Evolutionary conservation across 2,888 invertebrate genomes (phyloP).

Genomic region (Venusia cambrica): DNA sequence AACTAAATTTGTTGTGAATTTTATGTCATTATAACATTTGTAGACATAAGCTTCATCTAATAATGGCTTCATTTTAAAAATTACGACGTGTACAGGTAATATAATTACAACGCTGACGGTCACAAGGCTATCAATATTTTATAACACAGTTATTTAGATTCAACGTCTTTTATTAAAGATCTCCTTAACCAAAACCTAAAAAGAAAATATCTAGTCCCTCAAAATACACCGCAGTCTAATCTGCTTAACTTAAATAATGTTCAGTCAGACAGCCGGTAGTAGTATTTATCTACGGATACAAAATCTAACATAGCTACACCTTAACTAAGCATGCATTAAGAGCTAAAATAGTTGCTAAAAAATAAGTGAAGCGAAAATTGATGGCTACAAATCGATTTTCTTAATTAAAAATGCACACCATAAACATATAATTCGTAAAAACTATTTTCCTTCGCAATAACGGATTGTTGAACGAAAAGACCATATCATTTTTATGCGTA

Average conservation of each 20-base stretch:
- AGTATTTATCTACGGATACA: slow-evolving; percentile 8
- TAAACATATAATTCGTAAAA: not conserved
- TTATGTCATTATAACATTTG: no score
- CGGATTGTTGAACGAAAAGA: no score
- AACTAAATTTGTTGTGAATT: no score
- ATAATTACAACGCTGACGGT: slow-evolving; percentile 13
- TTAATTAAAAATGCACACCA: slow-evolving; percentile 10
- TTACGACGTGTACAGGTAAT: no score
- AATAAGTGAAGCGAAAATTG: slow-evolving; percentile 11
- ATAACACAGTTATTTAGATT: slow-evolving; percentile 26
- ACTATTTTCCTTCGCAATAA: no score
- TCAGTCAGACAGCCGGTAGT: slow-evolving; percentile 1
- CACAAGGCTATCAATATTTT: slow-evolving; percentile 33
- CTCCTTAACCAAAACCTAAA: slow-evolving; percentile 18
- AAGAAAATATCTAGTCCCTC: slow-evolving; percentile 1
- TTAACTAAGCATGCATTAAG: slow-evolving; percentile 5
- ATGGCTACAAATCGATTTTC: slow-evolving; percentile 10
- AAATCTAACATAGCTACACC: slow-evolving; percentile 7
- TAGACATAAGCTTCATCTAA: no score
- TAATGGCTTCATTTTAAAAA: no score
- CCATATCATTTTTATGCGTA: no score
- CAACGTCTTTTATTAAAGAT: slow-evolving; percentile 27
- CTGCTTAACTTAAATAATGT: not conserved
- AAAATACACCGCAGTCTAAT: slow-evolving; percentile 3
- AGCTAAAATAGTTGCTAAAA: slow-evolving; percentile 3